phyloP scores from a whole-genome alignment of 2,797 vertebrate genomes.

The Typhlichthys subterraneus region DNA sequence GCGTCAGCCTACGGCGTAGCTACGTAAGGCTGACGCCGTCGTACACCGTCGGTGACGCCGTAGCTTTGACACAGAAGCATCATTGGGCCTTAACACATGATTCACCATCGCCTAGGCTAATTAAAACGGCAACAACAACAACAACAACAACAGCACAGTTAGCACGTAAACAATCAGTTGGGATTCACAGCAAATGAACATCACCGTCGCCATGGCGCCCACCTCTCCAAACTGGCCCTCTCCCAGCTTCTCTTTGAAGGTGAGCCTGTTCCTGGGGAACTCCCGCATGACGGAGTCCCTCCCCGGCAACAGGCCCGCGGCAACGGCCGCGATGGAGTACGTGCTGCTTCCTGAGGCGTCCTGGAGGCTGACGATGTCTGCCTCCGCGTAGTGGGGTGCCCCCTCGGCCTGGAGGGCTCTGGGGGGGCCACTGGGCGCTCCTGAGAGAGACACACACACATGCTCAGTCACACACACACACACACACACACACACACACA shows the following conservation, averaged over 20 bases:
- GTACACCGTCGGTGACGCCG: too few relatives aligned
- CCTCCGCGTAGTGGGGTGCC: conserved; percentile 93
- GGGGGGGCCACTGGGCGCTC: conserved; percentile 48
- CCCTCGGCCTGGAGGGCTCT: conserved; percentile 78
- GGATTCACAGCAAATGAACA: background rate
- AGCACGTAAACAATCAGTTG: background rate
- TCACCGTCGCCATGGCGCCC: too few relatives aligned
- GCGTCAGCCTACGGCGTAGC: too few relatives aligned
- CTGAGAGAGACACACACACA: conserved; percentile 40
- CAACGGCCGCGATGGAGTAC: conserved; percentile 86
- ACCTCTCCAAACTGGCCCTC: conserved; percentile 99
- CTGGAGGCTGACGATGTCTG: conserved; percentile 93
- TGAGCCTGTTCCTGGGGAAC: conserved; percentile 90
- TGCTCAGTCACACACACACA: background rate
- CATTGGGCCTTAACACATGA: conserved; percentile 1
- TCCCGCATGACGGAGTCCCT: conserved; percentile 89
- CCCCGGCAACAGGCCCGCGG: conserved; percentile 87
- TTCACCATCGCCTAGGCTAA: conserved; percentile 1
- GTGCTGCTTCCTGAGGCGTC: conserved; percentile 84
- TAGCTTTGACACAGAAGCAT: background rate
- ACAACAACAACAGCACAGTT: too few relatives aligned
- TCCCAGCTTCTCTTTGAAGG: conserved; percentile 95
- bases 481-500: background rate
- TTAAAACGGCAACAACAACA: conserved; percentile 2
- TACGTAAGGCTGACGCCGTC: too few relatives aligned